A percentile compares a stretch with the other conserved stretches of the same genome.
Conservation (phyloP, 2,888 invertebrate species). For the Standfussiana lucernea region DNA sequence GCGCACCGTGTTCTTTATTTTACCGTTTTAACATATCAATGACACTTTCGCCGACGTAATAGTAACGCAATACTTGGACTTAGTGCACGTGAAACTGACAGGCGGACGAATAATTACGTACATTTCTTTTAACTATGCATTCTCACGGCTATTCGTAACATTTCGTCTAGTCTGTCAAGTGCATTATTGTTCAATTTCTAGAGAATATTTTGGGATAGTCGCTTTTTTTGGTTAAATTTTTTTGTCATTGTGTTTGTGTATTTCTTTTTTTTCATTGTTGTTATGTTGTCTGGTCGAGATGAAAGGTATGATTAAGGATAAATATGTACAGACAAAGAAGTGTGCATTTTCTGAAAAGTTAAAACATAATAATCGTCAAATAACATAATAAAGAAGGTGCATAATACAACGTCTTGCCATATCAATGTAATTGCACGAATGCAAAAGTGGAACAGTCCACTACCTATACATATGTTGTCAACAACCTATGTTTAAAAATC, state of each 20-base stretch:
- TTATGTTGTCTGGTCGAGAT: slow-evolving; percentile 22
- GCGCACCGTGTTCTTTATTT: slow-evolving; percentile 67
- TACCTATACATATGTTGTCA: background rate
- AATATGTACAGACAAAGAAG: background rate
- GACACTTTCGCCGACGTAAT: slow-evolving; percentile 86
- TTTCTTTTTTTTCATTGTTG: slow-evolving; percentile 9
- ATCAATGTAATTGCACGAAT: no score
- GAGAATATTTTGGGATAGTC: slow-evolving; percentile 19
- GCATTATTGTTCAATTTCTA: slow-evolving; percentile 36
- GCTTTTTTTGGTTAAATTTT: background rate
- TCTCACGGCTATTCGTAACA: slow-evolving; percentile 55
- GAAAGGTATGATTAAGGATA: slow-evolving; percentile 3
- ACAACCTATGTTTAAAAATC: background rate
- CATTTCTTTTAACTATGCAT: slow-evolving; percentile 50
- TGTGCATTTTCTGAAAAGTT: background rate
- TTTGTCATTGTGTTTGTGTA: slow-evolving; percentile 22
- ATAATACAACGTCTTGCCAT: background rate
- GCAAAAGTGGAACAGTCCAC: background rate
- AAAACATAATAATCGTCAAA: background rate
- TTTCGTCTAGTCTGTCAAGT: slow-evolving; percentile 37
- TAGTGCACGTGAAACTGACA: slow-evolving; percentile 46
- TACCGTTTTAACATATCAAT: slow-evolving; percentile 84
- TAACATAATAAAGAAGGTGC: no score
- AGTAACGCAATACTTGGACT: slow-evolving; percentile 66
- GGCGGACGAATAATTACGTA: slow-evolving; percentile 25